Percentiles rank a stretch among this genome's conserved stretches.
Conservation (phyloP, 2,888 invertebrate species). For the Malthinus flaveolus region DNA sequence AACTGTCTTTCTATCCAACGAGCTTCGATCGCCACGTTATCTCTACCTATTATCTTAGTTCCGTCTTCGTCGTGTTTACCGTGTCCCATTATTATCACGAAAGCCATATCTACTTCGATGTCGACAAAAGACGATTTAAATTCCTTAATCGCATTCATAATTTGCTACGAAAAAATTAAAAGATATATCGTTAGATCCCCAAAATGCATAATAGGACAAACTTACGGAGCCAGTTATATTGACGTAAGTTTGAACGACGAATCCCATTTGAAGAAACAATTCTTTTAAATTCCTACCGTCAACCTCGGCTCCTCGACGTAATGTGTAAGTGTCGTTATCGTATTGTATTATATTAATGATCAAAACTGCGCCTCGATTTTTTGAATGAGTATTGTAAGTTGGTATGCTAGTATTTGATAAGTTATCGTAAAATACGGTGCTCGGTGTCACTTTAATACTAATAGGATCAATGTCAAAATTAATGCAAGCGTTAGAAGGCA, state of each 20-base stretch:
- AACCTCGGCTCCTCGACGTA: slow-evolving; percentile 60
- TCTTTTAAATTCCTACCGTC: slow-evolving; percentile 63
- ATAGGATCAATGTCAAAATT: slow-evolving; percentile 37
- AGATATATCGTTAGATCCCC: neutral
- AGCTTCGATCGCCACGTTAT: slow-evolving; percentile 58
- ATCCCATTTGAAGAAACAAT: slow-evolving; percentile 66
- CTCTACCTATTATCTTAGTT: slow-evolving; percentile 61
- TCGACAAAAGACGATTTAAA: slow-evolving; percentile 47
- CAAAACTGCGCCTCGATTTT: slow-evolving; percentile 62
- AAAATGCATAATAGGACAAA: neutral
- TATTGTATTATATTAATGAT: slow-evolving; percentile 66
- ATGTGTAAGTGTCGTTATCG: slow-evolving; percentile 48
- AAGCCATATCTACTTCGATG: slow-evolving; percentile 60
- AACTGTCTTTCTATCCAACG: slow-evolving; percentile 63
- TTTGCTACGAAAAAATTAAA: neutral
- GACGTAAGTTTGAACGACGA: slow-evolving; percentile 52
- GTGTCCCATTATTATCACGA: slow-evolving; percentile 70
- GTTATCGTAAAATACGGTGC: slow-evolving; percentile 48
- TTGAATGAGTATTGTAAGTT: slow-evolving; percentile 59
- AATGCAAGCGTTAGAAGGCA: slow-evolving; percentile 28
- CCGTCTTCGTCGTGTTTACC: slow-evolving; percentile 56
- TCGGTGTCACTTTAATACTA: slow-evolving; percentile 50
- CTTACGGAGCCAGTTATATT: slow-evolving; percentile 54
- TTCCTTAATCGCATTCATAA: slow-evolving; percentile 46
- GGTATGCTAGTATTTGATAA: slow-evolving; percentile 54